These are phyloP conservation scores for Alces alces DNA, from an alignment of 2,113 vertebrate genomes.

Conservation along the genomic window DNA sequence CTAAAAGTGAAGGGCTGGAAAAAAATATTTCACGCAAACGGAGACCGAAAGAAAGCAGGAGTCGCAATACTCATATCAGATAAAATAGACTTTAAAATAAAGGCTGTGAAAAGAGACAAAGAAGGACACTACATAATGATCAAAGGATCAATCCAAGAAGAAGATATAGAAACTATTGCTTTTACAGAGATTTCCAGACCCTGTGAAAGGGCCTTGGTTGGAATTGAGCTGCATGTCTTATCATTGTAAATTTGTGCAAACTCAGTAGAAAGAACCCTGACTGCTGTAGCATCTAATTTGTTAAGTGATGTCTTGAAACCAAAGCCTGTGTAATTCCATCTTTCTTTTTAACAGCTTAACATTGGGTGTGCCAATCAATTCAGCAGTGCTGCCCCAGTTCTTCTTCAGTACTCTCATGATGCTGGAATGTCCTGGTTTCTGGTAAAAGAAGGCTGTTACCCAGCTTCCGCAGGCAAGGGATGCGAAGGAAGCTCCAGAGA, in stretches of 20 bases:
- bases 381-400: conserved; percentile 88
- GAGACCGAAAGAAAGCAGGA: too few species aligned
- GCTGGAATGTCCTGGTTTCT: conserved; percentile 95
- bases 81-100: too few species aligned
- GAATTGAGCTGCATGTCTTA: background rate
- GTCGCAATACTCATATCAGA: too few species aligned
- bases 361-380: conserved; percentile 92
- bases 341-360: conserved; percentile 85
- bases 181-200: background rate
- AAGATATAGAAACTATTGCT: background rate
- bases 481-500: conserved; percentile 94
- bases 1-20: too few species aligned
- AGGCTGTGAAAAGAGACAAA: too few species aligned
- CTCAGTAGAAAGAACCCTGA: background rate
- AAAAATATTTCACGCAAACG: too few species aligned
- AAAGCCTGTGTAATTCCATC: background rate
- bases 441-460: conserved; percentile 94
- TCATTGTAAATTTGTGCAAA: background rate
- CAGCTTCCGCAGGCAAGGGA: conserved; percentile 85
- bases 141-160: too few species aligned
- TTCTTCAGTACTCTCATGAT: conserved; percentile 96
- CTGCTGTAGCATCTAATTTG: background rate
- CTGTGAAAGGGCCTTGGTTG: background rate
- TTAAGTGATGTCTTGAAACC: background rate
- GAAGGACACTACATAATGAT: too few species aligned